A percentile compares a stretch with the other conserved stretches of the same genome.
phyloP scores from a whole-genome alignment of 1,140 invertebrate species.

The Dermatophagoides farinae region DNA sequence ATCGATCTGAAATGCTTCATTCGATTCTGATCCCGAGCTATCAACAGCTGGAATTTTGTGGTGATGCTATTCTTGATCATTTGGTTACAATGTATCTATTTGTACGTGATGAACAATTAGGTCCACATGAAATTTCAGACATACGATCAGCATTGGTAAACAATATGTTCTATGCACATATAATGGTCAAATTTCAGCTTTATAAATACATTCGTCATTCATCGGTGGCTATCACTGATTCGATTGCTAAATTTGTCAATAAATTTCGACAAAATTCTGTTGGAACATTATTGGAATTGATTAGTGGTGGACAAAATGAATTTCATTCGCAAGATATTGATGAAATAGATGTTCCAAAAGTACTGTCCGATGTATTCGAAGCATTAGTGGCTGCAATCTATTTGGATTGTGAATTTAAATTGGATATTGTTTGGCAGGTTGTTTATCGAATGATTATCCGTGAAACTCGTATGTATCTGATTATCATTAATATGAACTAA shows the following conservation, averaged over 20 bases:
- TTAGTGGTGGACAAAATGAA: constrained; percentile 14
- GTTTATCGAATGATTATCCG: constrained; percentile 39
- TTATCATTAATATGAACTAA: too few relatives aligned
- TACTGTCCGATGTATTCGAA: constrained; percentile 83
- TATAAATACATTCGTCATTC: constrained; percentile 29
- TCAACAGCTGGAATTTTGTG: constrained; percentile 37
- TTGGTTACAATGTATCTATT: constrained; percentile 69
- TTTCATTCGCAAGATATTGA: constrained; percentile 38
- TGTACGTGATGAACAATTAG: constrained; percentile 35
- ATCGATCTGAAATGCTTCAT: constrained; percentile 28
- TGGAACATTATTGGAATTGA: neutral
- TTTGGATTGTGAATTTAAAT: constrained; percentile 54
- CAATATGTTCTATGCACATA: constrained; percentile 74
- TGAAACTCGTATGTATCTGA: constrained; percentile 28
- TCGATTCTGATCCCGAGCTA: constrained; percentile 26
- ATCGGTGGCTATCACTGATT: constrained; percentile 25
- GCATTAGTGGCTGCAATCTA: constrained; percentile 76
- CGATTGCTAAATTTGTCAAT: constrained; percentile 11
- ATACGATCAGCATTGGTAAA: constrained; percentile 80
- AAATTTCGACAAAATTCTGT: neutral
- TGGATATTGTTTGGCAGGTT: constrained; percentile 61
- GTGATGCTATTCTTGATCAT: constrained; percentile 53
- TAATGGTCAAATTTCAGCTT: constrained; percentile 58
- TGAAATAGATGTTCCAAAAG: constrained; percentile 68
- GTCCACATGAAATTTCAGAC: constrained; percentile 70